These are phyloP conservation scores for Sinonovacula constricta DNA, from an alignment of 1,140 invertebrate genomes.

Conservation along the genomic window DNA sequence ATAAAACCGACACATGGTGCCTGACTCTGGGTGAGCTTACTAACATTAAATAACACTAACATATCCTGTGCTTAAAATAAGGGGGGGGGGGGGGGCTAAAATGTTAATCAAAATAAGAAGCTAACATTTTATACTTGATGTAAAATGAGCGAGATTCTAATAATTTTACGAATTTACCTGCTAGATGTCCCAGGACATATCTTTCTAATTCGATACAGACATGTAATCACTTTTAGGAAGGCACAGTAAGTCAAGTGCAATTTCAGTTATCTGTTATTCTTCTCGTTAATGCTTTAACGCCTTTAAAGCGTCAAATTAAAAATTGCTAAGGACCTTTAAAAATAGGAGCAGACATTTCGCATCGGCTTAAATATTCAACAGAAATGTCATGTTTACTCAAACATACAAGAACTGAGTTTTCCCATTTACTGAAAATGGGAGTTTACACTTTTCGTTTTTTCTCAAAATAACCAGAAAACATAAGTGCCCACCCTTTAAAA, in stretches of 20 bases:
- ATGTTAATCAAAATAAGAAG: too few relatives aligned
- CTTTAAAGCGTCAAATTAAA: not conserved
- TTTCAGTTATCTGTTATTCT: not conserved
- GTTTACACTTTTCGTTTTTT: not conserved
- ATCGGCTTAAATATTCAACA: not conserved
- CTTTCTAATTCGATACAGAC: too few relatives aligned
- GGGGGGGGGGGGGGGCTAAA: too few relatives aligned
- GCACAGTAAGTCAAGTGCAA: not conserved
- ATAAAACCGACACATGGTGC: too few relatives aligned
- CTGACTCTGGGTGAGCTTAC: not conserved
- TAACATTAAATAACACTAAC: too few relatives aligned
- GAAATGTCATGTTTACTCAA: constrained; percentile 3
- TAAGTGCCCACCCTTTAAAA: not conserved
- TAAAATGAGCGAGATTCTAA: too few relatives aligned
- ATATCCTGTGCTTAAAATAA: too few relatives aligned
- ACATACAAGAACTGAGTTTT: not conserved
- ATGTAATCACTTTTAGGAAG: too few relatives aligned
- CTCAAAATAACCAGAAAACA: not conserved
- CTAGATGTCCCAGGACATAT: too few relatives aligned
- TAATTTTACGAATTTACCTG: too few relatives aligned
- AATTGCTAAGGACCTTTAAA: not conserved
- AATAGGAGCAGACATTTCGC: not conserved
- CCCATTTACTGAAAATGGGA: not conserved
- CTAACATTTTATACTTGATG: too few relatives aligned
- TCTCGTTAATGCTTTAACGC: not conserved